phyloP scores from a whole-genome alignment of 2,888 invertebrate species.

The Stramonita haemastoma region DNA sequence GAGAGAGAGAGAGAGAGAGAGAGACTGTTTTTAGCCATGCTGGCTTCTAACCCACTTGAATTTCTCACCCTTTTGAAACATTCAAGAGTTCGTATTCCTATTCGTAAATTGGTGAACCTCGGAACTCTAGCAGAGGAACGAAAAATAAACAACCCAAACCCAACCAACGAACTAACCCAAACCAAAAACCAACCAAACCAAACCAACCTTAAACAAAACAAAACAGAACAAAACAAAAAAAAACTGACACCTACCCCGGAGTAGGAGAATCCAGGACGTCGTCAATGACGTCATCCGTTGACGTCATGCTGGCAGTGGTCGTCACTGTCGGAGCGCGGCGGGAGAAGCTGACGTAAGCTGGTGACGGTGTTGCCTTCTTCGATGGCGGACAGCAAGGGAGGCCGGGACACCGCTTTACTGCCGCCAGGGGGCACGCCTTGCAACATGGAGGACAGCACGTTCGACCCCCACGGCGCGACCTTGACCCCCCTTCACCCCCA shows the following conservation, averaged over 20 bases:
- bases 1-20: too few relatives aligned
- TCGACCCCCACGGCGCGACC: constrained; percentile 54
- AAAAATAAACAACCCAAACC: not conserved
- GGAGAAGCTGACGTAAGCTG: constrained; percentile 60
- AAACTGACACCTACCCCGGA: not conserved
- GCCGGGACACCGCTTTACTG: constrained; percentile 49
- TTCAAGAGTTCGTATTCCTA: too few relatives aligned
- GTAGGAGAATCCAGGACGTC: not conserved
- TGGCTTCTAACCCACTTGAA: too few relatives aligned
- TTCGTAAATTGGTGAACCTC: not conserved
- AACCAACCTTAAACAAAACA: too few relatives aligned
- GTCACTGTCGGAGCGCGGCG: constrained; percentile 5
- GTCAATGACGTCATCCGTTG: constrained; percentile 13
- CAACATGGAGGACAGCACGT: constrained; percentile 41
- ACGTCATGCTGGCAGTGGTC: not conserved
- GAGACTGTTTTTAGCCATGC: too few relatives aligned
- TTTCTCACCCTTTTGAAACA: too few relatives aligned
- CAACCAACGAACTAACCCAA: not conserved
- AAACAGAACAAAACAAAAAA: too few relatives aligned
- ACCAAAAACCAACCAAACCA: not conserved
- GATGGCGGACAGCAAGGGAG: constrained; percentile 66
- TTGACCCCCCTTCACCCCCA: not conserved
- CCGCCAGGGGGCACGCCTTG: not conserved
- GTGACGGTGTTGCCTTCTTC: constrained; percentile 68
- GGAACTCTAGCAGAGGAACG: too few relatives aligned